These are phyloP conservation scores for Coptodon bakossiorum DNA, from an alignment of 2,113 vertebrate genomes.

Conservation along the genomic window DNA sequence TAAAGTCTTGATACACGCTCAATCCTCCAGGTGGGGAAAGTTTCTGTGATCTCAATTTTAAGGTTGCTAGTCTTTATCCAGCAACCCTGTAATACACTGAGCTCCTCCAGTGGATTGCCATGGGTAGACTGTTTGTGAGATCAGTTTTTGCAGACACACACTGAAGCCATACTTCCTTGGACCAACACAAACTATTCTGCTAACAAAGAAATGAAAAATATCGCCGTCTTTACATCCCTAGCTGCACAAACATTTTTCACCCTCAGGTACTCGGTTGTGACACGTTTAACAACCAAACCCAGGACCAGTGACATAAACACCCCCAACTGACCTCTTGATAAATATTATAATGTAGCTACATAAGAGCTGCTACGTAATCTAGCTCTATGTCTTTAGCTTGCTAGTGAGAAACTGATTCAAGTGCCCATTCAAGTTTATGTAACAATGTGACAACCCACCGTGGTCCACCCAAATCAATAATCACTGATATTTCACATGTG, in stretches of 20 bases:
- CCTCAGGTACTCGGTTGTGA: fast-evolving
- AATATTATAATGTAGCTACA: background rate
- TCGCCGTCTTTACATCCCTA: background rate
- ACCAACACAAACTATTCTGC: background rate
- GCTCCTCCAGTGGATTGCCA: fast-evolving
- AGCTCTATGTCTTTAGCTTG: background rate
- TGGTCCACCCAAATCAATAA: background rate
- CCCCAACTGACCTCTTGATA: background rate
- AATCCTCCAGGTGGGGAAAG: background rate
- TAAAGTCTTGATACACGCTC: background rate
- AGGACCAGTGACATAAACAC: background rate
- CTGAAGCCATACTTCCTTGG: background rate
- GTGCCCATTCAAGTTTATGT: background rate
- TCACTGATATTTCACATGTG: background rate
- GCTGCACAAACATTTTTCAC: background rate
- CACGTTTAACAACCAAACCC: background rate
- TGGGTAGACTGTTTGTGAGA: background rate
- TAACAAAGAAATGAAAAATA: fast-evolving
- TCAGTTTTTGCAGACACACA: background rate
- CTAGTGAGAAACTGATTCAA: background rate
- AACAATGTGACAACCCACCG: background rate
- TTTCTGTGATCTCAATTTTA: background rate
- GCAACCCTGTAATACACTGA: background rate
- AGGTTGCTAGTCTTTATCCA: background rate
- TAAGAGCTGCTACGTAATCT: fast-evolving